These are phyloP conservation scores for Theristicus caerulescens DNA, from an alignment of 2,113 vertebrate species.

Conservation along the genomic window DNA sequence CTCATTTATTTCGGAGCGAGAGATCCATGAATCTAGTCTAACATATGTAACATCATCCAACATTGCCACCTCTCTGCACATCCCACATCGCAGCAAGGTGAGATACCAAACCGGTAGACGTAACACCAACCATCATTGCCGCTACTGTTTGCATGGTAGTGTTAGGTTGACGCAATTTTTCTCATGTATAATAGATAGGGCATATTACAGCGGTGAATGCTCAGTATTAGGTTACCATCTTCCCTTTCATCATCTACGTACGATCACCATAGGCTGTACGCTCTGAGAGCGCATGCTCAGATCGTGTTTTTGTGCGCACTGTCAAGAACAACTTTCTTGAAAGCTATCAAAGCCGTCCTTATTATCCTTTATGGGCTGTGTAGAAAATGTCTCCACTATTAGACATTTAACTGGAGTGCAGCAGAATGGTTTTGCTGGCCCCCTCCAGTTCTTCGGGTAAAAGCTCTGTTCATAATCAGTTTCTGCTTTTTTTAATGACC, in stretches of 20 bases:
- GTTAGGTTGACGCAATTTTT: not conserved
- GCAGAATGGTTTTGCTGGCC: slow-evolving; percentile 66
- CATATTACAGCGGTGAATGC: not conserved
- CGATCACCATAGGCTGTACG: not conserved
- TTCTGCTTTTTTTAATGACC: slow-evolving; percentile 71
- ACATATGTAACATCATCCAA: not conserved
- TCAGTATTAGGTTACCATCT: not conserved
- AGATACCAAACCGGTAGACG: not conserved
- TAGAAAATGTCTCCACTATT: slow-evolving; percentile 69
- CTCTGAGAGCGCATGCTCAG: not conserved
- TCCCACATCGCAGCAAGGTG: accelerated
- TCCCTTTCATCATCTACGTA: not conserved
- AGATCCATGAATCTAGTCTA: not conserved
- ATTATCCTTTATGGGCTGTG: slow-evolving; percentile 75
- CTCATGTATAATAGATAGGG: not conserved
- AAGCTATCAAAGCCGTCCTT: slow-evolving; percentile 71
- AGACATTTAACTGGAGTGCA: slow-evolving; percentile 71
- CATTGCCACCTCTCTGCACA: not conserved
- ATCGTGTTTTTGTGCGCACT: slow-evolving; percentile 46
- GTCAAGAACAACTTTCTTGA: slow-evolving; percentile 54
- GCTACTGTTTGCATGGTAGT: accelerated
- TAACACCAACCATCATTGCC: not conserved
- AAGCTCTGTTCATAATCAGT: slow-evolving; percentile 74
- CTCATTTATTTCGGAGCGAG: not conserved
- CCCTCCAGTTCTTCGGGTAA: slow-evolving; percentile 70